A percentile compares a stretch with the other conserved stretches of the same genome.
Conservation (phyloP, 2,797 vertebrate genomes). For the Melanotaenia boesemani region DNA sequence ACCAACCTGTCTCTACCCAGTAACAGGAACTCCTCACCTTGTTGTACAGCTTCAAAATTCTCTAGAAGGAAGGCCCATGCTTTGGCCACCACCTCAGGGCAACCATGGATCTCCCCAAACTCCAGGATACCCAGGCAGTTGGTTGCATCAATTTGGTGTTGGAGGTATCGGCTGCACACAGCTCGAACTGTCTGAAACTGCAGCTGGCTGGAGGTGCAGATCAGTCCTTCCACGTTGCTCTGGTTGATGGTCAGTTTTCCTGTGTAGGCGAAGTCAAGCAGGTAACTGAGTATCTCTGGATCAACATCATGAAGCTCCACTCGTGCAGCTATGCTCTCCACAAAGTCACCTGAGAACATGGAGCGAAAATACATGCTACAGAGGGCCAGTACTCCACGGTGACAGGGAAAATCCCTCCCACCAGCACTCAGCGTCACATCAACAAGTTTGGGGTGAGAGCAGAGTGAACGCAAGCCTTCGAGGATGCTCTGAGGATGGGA, state of each 20-base stretch:
- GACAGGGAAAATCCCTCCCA: conserved; percentile 91
- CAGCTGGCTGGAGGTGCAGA: conserved; percentile 89
- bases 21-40: conserved; percentile 91
- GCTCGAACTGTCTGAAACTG: conserved; percentile 92
- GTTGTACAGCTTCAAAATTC: conserved; percentile 92
- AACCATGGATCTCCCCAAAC: conserved; percentile 94
- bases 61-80: conserved; percentile 93
- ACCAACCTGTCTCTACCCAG: conserved; percentile 87
- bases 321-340: conserved; percentile 91
- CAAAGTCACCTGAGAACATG: conserved; percentile 95
- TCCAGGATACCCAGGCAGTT: conserved; percentile 97
- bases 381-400: conserved; percentile 92
- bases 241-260: conserved; percentile 96
- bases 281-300: conserved; percentile 78
- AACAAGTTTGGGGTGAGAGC: conserved; percentile 89
- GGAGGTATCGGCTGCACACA: conserved; percentile 94
- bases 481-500: conserved; percentile 92
- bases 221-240: conserved; percentile 91
- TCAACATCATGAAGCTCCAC: conserved; percentile 93
- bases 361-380: conserved; percentile 94
- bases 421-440: conserved; percentile 90
- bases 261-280: conserved; percentile 95
- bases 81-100: conserved; percentile 93
- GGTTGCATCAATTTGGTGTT: conserved; percentile 94
- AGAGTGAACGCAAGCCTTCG: conserved; percentile 89